phyloP scores from a whole-genome alignment of 2,888 invertebrate genomes.

The Sylvicola fuscatus region DNA sequence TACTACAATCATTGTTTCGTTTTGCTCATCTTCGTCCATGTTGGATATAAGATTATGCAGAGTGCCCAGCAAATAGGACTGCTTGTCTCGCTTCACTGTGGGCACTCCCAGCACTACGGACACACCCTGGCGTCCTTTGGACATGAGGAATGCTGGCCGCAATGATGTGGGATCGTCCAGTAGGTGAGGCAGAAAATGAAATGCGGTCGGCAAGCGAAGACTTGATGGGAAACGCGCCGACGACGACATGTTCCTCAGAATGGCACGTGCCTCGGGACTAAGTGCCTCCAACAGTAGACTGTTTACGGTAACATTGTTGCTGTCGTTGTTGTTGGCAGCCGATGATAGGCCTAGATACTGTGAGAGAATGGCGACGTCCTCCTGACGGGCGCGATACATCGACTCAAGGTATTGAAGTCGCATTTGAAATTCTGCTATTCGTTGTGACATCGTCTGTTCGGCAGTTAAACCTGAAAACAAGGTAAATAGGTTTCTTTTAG shows the following conservation, averaged over 20 bases:
- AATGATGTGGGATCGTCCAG: slow-evolving; percentile 56
- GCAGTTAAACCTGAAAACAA: slow-evolving; percentile 40
- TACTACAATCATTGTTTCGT: slow-evolving; percentile 67
- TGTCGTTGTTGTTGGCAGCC: slow-evolving; percentile 8
- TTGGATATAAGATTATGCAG: slow-evolving; percentile 64
- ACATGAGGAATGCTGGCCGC: slow-evolving; percentile 56
- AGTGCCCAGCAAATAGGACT: slow-evolving; percentile 69
- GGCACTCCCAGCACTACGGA: slow-evolving; percentile 70
- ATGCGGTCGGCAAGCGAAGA: slow-evolving; percentile 56
- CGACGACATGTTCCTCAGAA: slow-evolving; percentile 29
- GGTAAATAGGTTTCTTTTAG: slow-evolving; percentile 10
- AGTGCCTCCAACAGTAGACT: slow-evolving; percentile 19
- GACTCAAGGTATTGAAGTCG: slow-evolving; percentile 60
- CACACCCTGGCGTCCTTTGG: slow-evolving; percentile 49
- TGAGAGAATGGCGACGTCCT: slow-evolving; percentile 48
- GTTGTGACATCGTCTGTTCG: slow-evolving; percentile 43
- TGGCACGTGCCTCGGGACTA: slow-evolving; percentile 25
- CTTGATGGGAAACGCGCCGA: slow-evolving; percentile 27
- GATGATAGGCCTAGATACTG: slow-evolving; percentile 36
- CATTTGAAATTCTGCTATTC: slow-evolving; percentile 55
- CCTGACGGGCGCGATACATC: slow-evolving; percentile 53
- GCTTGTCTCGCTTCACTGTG: slow-evolving; percentile 73
- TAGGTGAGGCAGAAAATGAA: slow-evolving; percentile 73
- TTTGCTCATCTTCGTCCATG: slow-evolving; percentile 47
- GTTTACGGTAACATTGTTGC: slow-evolving; percentile 8